phyloP scores from a whole-genome alignment of 2,797 vertebrate genomes.

The Lepus townsendii region DNA sequence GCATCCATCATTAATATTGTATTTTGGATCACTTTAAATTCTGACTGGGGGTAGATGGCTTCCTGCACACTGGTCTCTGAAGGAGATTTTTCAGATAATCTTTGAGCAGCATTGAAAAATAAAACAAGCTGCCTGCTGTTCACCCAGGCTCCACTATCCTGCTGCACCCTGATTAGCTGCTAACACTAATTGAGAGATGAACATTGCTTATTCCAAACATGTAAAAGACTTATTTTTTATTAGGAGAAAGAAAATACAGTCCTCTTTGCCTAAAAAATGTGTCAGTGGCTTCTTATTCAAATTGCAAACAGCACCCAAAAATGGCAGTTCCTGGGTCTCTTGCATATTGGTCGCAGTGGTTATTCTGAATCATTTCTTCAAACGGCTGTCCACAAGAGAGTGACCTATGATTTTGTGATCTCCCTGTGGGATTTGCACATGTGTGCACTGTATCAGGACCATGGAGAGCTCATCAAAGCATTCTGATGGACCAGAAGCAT shows the following conservation, averaged over 20 bases:
- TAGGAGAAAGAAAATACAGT: slow-evolving; percentile 47
- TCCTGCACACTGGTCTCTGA: slow-evolving; percentile 75
- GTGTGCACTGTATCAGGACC: slow-evolving; percentile 61
- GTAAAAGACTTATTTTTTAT: slow-evolving; percentile 41
- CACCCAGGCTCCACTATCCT: slow-evolving; percentile 48
- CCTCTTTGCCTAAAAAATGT: slow-evolving; percentile 63
- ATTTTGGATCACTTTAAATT: slow-evolving; percentile 84
- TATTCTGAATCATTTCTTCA: slow-evolving; percentile 65
- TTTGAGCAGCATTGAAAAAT: slow-evolving; percentile 80
- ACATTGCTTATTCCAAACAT: slow-evolving; percentile 74
- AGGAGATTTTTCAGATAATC: slow-evolving; percentile 85
- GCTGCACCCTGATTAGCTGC: slow-evolving; percentile 80
- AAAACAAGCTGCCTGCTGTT: slow-evolving; percentile 83
- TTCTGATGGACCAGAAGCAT: slow-evolving; percentile 62
- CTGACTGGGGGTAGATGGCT: slow-evolving; percentile 71
- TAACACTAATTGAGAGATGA: slow-evolving; percentile 83
- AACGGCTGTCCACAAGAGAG: slow-evolving; percentile 13
- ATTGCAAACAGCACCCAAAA: slow-evolving; percentile 16
- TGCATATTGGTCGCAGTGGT: slow-evolving; percentile 31
- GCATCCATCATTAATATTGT: slow-evolving; percentile 85
- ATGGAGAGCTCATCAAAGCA: slow-evolving; percentile 24
- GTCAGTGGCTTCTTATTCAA: slow-evolving; percentile 53
- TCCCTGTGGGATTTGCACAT: slow-evolving; percentile 19
- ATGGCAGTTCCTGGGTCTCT: slow-evolving; percentile 19
- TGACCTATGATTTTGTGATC: neutral